Evolutionary conservation across 2,888 invertebrate genomes (phyloP), one percentile per base, ranked within the genome.

Genomic region (Poecilobothrus nobilitatus): DNA sequence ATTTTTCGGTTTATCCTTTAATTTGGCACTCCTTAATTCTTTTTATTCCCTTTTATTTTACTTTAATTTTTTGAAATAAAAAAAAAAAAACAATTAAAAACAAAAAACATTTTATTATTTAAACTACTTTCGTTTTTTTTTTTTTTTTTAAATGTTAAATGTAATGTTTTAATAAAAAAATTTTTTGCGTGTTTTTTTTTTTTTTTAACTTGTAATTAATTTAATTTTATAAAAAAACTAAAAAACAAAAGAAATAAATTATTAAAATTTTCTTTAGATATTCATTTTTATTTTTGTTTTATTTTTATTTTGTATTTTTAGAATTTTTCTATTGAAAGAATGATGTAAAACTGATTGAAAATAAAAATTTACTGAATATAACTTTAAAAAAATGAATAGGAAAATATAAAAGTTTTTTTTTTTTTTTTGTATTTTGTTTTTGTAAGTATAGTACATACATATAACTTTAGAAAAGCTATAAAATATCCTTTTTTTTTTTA

Each of bases 1-100:
- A 53, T 53, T 6, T 53, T 53, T 53, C 6, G 6, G 53, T 53
- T 53, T 53, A 18, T n/a, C 53, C 53, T 18, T 53, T 53, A 41
- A 41, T 53, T 53, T 53, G 53, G 53, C 53, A 53, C 53, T 53
- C 53, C 53, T 53, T 53, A 18, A 18, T 53, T 53, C 53, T 53
- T 53, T 15, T 53, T 53, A 12, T 53, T 15, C 18, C n/a, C 15
- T 53, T 53, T 53, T 53, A 12, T 41, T 41, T 41, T 41, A 15
- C n/a, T 41, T 41, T 9, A 41, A 12, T 41, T 41, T 41, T 41
- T 12, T 41, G n/a, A n/a, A n/a, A n/a, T n/a, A n/a, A n/a, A n/a
- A n/a, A n/a, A n/a, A n/a, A n/a, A n/a, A n/a, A n/a, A n/a, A n/a
- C n/a, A n/a, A n/a, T n/a, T n/a, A n/a, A n/a, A n/a, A n/a, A n/a